Percentiles rank a stretch among this genome's conserved stretches.
phyloP scores from a whole-genome alignment of 1,140 invertebrate species.

The Tetramorium parvispinum region DNA sequence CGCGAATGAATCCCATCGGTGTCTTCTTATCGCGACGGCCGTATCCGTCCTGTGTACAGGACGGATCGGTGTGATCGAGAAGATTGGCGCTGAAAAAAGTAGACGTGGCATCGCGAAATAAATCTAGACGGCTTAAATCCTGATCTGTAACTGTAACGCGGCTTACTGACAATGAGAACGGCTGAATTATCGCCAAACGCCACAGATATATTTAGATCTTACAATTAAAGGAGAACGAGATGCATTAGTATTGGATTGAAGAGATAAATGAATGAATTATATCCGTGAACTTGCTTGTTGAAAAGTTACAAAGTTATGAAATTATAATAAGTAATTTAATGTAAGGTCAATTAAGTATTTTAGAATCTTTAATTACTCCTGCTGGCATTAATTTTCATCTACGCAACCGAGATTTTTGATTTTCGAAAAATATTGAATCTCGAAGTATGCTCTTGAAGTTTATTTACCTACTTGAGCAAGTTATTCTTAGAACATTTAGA shows the following conservation, averaged over 20 bases:
- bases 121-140: not conserved
- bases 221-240: not conserved
- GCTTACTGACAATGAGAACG: not conserved
- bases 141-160: not conserved
- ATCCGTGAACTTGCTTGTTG: not conserved
- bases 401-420: not conserved
- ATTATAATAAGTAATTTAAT: not conserved
- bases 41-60: not conserved
- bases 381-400: not conserved
- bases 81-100: not conserved
- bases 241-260: not conserved
- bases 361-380: not conserved
- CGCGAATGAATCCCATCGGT: conserved; percentile 6
- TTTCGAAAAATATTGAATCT: not conserved
- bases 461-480: not conserved
- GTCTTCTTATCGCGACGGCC: conserved; percentile 11
- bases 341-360: not conserved
- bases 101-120: not conserved
- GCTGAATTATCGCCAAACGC: not conserved
- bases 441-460: not conserved
- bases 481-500: not conserved
- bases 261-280: not conserved
- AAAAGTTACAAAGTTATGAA: not conserved
- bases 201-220: not conserved
- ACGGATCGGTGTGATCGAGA: conserved; percentile 1